Evolutionary conservation across 2,888 invertebrate genomes (phyloP).

Genomic region (Sphinx pinastri): DNA sequence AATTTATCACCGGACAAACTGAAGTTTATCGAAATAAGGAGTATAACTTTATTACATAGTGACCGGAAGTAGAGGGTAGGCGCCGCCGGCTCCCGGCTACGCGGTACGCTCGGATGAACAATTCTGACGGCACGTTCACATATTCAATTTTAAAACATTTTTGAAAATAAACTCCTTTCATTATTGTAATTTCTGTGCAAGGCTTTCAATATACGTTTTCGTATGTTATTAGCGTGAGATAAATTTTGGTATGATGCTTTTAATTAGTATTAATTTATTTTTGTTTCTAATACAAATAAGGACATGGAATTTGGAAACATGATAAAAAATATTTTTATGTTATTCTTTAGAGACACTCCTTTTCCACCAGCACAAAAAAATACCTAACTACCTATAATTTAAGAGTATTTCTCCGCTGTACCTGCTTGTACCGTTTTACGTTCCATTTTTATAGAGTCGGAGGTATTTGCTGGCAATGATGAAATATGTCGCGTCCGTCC

Average conservation of each 20-base stretch:
- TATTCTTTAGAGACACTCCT: too few relatives aligned
- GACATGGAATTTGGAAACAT: too few relatives aligned
- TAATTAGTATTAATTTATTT: too few relatives aligned
- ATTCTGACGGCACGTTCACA: conserved; percentile 34
- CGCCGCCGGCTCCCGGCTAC: conserved; percentile 42
- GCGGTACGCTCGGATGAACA: conserved; percentile 49
- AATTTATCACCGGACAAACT: conserved; percentile 82
- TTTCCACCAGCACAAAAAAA: too few relatives aligned
- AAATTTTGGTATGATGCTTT: too few relatives aligned
- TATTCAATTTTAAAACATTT: conserved; percentile 13
- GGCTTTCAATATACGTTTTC: too few relatives aligned
- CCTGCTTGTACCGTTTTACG: conserved; percentile 60
- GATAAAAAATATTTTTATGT: too few relatives aligned
- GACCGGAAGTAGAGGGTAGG: conserved; percentile 75
- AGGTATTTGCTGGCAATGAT: conserved; percentile 75
- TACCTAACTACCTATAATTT: too few relatives aligned
- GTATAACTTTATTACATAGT: conserved; percentile 84
- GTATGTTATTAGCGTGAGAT: too few relatives aligned
- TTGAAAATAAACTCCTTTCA: not conserved
- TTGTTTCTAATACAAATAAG: too few relatives aligned
- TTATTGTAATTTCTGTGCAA: not conserved
- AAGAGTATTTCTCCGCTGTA: conserved; percentile 25
- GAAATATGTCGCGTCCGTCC: conserved; percentile 76
- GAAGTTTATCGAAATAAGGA: conserved; percentile 83
- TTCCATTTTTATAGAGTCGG: conserved; percentile 65